Evolutionary conservation across 2,888 invertebrate genomes (phyloP), one percentile per base, ranked within the genome.

Genomic region (Sinopyrophorus schimmeli): DNA sequence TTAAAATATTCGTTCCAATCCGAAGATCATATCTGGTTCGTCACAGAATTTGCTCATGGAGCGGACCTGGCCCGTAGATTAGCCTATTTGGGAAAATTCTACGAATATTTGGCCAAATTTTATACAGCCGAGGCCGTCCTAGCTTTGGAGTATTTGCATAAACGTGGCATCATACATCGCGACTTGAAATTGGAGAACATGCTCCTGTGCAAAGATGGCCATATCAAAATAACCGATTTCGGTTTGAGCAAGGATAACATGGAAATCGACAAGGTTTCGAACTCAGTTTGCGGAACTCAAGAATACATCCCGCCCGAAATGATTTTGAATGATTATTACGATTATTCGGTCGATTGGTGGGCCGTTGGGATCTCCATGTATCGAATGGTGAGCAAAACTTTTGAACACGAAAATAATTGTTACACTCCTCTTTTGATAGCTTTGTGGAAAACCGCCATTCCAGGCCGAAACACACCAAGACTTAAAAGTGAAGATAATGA

Each of bases 151-250:
- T 27, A 27, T 2, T 27, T 27, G 6, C 27, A 27, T 5, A 12
- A 11, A 12, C 11, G 27, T 7, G 71, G 70, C 69, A 97, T 99
- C 70, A 96, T 99, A 67, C 98, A 97, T 77, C 85, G 99, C 68
- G 98, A 99, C 81, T 81, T 99, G 63, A 99, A 99, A 86, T 80
- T 99, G 52, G 99, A 99, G 78, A 99, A 99, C 80, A 80, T 99
- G 65, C 80, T 99, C 61, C 80, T 99, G 57, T 98, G 98, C 77
- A 93, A 94, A 76, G 96, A 97, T 74, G 98, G 98, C 9, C 98
- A 99, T 76, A 96, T 99, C 68, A 99, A 99, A 82, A 98, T 99
- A 66, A 96, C 98, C 16, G 99, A 99, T 77, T 99, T 99, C 78
- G 99, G 99, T 7, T 80, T 99, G 41, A 99, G 99, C 77, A 99